A percentile compares a stretch with the other conserved stretches of the same genome.
Conservation (phyloP, 1,140 invertebrate species). For the Orussus abietinus region DNA sequence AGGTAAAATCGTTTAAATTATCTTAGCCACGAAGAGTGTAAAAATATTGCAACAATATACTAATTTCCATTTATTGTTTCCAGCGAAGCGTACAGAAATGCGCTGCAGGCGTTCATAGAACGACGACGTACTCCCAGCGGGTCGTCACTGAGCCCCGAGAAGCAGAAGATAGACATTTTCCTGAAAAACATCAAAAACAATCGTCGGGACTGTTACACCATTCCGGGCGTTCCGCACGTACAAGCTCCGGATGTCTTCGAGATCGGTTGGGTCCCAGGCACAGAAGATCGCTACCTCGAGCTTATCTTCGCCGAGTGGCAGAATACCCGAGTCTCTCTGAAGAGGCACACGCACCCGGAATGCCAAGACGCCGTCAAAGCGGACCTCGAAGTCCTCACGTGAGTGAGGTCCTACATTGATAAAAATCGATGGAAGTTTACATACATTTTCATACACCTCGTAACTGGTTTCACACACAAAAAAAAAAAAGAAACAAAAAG, state of each 20-base stretch:
- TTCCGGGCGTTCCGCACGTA: constrained; percentile 29
- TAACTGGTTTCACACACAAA: too few species aligned
- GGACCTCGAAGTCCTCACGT: constrained; percentile 36
- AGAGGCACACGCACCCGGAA: constrained; percentile 28
- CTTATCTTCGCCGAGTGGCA: constrained; percentile 39
- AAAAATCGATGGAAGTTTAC: too few species aligned
- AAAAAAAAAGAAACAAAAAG: too few species aligned
- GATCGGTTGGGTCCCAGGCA: constrained; percentile 35
- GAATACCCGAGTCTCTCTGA: constrained; percentile 32
- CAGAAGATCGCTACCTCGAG: constrained; percentile 36
- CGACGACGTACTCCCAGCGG: constrained; percentile 21
- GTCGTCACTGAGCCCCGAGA: constrained; percentile 24
- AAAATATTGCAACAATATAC: too few species aligned
- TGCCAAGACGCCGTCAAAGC: constrained; percentile 30
- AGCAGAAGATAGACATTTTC: constrained; percentile 19
- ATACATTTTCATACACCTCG: too few species aligned
- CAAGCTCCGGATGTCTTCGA: constrained; percentile 33
- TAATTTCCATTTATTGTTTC: constrained; percentile 18
- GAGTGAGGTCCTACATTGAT: too few species aligned
- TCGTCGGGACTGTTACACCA: background rate
- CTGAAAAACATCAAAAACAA: constrained; percentile 22
- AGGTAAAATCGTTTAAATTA: too few species aligned
- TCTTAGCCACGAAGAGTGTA: too few species aligned
- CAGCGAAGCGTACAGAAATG: constrained; percentile 37
- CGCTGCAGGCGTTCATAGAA: constrained; percentile 35